Base-by-base conservation (phyloP, 1,140 invertebrate species). In the Sogatella furcifera region DNA sequence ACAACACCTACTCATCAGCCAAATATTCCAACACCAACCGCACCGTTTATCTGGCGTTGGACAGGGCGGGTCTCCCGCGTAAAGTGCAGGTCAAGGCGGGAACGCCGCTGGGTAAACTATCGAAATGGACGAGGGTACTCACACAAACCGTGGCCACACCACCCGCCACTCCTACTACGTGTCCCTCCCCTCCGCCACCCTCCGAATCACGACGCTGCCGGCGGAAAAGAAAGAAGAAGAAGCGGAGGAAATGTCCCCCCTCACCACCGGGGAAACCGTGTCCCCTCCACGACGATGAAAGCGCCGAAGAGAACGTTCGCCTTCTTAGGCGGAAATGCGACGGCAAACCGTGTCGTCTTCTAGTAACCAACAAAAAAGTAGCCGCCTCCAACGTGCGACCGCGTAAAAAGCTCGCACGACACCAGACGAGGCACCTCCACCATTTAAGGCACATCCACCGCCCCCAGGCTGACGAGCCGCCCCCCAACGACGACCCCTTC, bases 1-100 rank as follows among this genome's bases (percentile, higher is more conserved):
- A 90, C 78, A 91, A 90, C 73, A 87, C 86, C 8, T 92, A 92
- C 75, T 87, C 85, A 64, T 88, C 85, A 58, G 80, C 78, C 57
- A 81, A 81, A 70, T 86, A 89, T 78, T 87, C 85, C 10, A 84
- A 81, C 67, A 72, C 77, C 11, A 79, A 79, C 65, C 82, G 84
- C 64, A 87, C 85, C 0, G 75, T 84, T 60, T 92, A 88, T 73
- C 74, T 92, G 67, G 89, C 86, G 22, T 73, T 91, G 46, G 86
- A 88, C 70, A 81, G 81, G 61, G 73, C 77, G 43, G 89, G 89
- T 5, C 75, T 79, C 65, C 81, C 86, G 60, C 76, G 86, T 21
- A 80, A 81, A 64, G 84, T 87, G 42, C 81, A 85, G 73, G 77
- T 88, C 19, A 82, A 82, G 46, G 75, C 80, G 55, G 75, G 71